Evolutionary conservation across 2,888 invertebrate species (phyloP).

Genomic region (Campaea margaritaria): DNA sequence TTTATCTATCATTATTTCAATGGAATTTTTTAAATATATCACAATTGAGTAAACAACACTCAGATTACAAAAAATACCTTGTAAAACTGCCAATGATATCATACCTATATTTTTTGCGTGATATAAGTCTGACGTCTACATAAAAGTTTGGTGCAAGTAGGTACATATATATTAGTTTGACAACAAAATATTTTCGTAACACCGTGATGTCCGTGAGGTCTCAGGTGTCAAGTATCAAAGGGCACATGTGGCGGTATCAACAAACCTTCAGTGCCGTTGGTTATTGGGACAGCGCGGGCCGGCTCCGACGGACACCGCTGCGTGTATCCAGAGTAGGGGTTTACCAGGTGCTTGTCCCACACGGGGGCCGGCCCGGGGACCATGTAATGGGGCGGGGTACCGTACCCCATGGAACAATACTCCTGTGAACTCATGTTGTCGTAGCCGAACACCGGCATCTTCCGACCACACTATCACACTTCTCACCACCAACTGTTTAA

Average conservation of each 20-base stretch:
- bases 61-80: constrained; percentile 19
- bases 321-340: constrained; percentile 56
- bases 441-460: constrained; percentile 78
- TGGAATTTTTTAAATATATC: too few relatives aligned
- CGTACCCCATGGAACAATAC: constrained; percentile 66
- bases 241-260: constrained; percentile 37
- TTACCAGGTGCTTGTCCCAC: constrained; percentile 69
- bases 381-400: constrained; percentile 61
- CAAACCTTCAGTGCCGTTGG: constrained; percentile 62
- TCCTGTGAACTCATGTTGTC: constrained; percentile 73
- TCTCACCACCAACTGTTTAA: constrained; percentile 58
- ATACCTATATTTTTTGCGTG: constrained; percentile 26
- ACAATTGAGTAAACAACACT: constrained; percentile 4
- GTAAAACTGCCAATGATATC: constrained; percentile 29
- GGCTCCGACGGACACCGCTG: constrained; percentile 55
- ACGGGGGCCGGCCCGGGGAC: constrained; percentile 52
- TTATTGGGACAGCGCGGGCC: constrained; percentile 18
- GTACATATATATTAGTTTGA: constrained; percentile 3
- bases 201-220: constrained; percentile 5
- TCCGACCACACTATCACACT: constrained; percentile 57
- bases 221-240: constrained; percentile 19
- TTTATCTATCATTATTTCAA: too few relatives aligned
- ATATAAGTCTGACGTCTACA: constrained; percentile 16
- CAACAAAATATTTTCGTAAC: constrained; percentile 13
- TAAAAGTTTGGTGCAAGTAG: constrained; percentile 9